Base-by-base conservation (phyloP, 2,797 vertebrate species). In the Cuculus canorus region DNA sequence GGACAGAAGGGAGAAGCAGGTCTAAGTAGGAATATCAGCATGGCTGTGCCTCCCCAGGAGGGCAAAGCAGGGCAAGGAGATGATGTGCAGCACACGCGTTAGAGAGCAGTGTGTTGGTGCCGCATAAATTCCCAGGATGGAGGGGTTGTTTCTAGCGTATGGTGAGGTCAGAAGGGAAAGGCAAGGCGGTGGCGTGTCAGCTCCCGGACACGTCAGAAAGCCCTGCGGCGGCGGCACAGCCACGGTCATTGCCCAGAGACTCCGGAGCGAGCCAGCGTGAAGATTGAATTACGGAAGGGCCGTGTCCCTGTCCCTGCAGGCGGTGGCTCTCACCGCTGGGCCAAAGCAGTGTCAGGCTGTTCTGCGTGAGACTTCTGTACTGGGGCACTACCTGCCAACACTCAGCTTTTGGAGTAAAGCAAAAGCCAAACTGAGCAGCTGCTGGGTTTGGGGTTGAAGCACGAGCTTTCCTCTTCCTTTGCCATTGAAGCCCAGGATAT, bases 251-350 rank as follows among this genome's bases (percentile, higher is more conserved):
- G 79, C 76, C 69, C 91, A 33, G 16, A 33, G 66, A 69, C 41
- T 88, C 80, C 3, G 0, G 75, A 64, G 72, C 2, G 9, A 81
- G 88, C n/a, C 52, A 69, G 73, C 9, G 15, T 69, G 61, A 70
- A 86, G 82, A 75, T 15, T 57, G 71, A 28, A 78, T 81, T 76
- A 33, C 25, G 1, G 45, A 5, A 1, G 16, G 24, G 33, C 23
- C 0, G 0, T 9, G 76, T 56, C 70, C 79, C 59, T 10, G 7
- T 52, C 47, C 88, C 79, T 2, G 0, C 1, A 3, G 78, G 83
- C 80, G 75, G 61, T 2, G 1, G 56, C 60, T 61, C 24, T 1
- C 4, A 2, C 52, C 0, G 4, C 32, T 0, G 0, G 65, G 37
- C 53, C 16, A 2, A 39, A 15, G 35, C 2, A 1, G 5, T 8